These are phyloP conservation scores for Actenoides hombroni DNA, from an alignment of 2,113 vertebrate genomes.

Conservation along the genomic window DNA sequence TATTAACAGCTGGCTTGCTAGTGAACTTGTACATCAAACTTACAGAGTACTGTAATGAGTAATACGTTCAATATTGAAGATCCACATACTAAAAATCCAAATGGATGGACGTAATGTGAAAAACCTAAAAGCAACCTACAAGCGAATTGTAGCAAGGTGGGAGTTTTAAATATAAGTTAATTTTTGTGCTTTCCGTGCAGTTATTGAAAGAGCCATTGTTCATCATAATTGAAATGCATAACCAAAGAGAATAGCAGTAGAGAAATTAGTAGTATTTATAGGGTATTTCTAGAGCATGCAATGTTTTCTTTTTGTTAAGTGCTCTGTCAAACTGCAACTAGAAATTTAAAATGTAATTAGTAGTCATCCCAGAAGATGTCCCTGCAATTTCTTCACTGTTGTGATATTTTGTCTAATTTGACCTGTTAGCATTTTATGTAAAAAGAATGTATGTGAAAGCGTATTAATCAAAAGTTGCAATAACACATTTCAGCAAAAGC, in stretches of 20 bases:
- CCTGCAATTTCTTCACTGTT: not conserved
- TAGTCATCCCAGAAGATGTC: not conserved
- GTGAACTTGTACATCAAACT: not conserved
- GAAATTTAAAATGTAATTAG: not conserved
- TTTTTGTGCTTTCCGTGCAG: not conserved
- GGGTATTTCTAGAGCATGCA: not conserved
- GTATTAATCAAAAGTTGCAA: not conserved
- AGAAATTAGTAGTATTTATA: not conserved
- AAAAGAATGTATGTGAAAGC: not conserved
- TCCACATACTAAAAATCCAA: not conserved
- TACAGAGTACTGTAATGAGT: not conserved
- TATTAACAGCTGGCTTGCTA: accelerated
- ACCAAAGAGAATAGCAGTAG: not conserved
- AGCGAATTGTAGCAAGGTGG: not conserved
- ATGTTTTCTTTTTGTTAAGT: not conserved
- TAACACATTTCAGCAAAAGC: too few relatives aligned
- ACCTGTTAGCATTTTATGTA: not conserved
- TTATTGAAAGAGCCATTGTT: not conserved
- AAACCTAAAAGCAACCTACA: not conserved
- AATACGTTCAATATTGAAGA: not conserved
- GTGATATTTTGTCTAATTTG: not conserved
- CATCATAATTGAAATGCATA: not conserved
- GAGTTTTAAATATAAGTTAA: not conserved
- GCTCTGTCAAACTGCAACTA: not conserved
- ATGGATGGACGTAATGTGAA: not conserved